Base-by-base conservation (phyloP, 1,140 invertebrate species). In the Zaprionus gabonicus region DNA sequence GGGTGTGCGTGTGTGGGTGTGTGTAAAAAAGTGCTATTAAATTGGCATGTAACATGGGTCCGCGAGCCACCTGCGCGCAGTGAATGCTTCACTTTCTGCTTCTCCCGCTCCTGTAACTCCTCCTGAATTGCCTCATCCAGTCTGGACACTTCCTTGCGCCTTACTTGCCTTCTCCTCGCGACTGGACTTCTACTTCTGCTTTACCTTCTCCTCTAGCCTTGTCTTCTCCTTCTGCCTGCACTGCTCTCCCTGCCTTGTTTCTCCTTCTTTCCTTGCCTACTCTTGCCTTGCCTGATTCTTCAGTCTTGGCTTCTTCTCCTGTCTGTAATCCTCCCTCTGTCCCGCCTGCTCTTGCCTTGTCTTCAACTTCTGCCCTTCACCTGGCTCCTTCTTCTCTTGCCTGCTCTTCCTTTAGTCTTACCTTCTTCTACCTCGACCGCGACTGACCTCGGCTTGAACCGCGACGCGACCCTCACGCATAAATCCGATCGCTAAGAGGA, bases 391-490 rank as follows among this genome's bases (percentile, higher is more conserved):
- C 73, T 71, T 9, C n/a, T 65, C 73, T 71, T 9, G n/a, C 4
- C 41, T 9, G 2, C 41, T 44, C 41, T 73, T 87, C 87, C 82
- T 87, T 80, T 77, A 82, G 76, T 72, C 58, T 63, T 68, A 44
- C 53, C 67, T 63, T 46, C 73, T 71, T 9, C n/a, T 65, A 69
- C 57, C 59, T 28, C 59, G 2, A 53, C 12, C 12, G 25, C 25
- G 7, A 9, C 28, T 71, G 74, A 71, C 68, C 69, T 66, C 69
- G 69, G 56, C 44, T 71, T 76, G 55, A 71, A 55, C 74, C 55
- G 65, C 57, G 36, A 27, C 41, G 73, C 68, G 65, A 67, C 77
- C 82, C 87, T 87, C 64, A 88, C 71, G 84, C 84, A 88, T 87
- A 88, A 88, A 88, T 88, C 84, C 81, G 84, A 88, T 86, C 82